Conservation (phyloP, 2,797 vertebrate species). For the Gambelia wislizenii region DNA sequence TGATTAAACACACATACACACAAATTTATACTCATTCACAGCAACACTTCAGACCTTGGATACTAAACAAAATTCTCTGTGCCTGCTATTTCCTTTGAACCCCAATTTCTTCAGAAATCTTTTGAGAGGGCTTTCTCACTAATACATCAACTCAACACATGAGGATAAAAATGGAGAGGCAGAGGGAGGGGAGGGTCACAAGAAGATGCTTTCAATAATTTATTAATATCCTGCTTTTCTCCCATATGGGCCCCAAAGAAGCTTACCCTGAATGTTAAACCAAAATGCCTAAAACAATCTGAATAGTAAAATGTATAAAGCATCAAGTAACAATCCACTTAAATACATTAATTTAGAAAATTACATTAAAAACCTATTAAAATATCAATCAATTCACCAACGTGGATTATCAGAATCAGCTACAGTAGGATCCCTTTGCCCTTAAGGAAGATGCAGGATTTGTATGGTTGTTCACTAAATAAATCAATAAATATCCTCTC, state of each 20-base stretch:
- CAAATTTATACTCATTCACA: neutral
- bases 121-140: neutral
- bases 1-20: neutral
- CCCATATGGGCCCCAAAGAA: too few species aligned
- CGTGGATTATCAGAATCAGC: neutral
- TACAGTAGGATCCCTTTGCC: neutral
- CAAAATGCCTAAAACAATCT: too few species aligned
- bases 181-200: neutral
- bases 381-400: neutral
- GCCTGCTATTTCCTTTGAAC: neutral
- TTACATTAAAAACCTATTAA: too few species aligned
- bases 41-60: neutral
- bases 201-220: neutral
- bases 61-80: neutral
- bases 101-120: neutral
- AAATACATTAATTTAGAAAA: too few species aligned
- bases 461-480: neutral
- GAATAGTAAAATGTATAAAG: too few species aligned
- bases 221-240: too few species aligned
- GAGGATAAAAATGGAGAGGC: neutral
- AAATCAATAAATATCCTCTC: too few species aligned
- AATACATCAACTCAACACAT: neutral
- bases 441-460: neutral
- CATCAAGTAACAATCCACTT: too few species aligned
- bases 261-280: too few species aligned